Evolutionary conservation across 2,113 vertebrate genomes (phyloP).

Genomic region (Galemys pyrenaicus): DNA sequence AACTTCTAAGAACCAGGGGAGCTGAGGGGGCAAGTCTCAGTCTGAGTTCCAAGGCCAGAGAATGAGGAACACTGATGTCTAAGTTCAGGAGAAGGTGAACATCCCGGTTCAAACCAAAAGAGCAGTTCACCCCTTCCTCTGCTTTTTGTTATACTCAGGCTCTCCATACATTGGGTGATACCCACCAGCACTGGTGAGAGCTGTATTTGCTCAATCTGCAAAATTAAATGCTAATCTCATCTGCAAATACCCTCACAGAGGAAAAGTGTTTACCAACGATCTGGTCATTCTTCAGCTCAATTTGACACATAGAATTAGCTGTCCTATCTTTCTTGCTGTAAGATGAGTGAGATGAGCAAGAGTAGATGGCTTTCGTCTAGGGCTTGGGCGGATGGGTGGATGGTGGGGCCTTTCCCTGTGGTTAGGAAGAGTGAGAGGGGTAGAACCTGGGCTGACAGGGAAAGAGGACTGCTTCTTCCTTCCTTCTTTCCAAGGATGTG

Average conservation of each 20-base stretch:
- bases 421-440: not conserved
- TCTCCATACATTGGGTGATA: not conserved
- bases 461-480: fast-evolving
- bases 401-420: not conserved
- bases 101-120: not conserved
- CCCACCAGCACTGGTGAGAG: not conserved
- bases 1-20: not conserved
- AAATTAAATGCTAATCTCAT: not conserved
- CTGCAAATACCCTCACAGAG: not conserved
- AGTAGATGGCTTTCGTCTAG: too few species aligned
- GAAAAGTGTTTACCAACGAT: not conserved
- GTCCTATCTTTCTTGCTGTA: not conserved
- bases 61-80: not conserved
- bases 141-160: not conserved
- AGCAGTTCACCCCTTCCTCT: not conserved
- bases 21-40: not conserved
- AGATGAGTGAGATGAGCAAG: not conserved
- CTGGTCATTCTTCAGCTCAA: not conserved
- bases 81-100: not conserved
- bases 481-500: not conserved
- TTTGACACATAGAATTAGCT: not conserved
- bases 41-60: not conserved
- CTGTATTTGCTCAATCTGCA: not conserved
- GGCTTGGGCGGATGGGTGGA: not conserved
- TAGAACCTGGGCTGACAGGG: too few species aligned